Conservation (phyloP, 1,140 invertebrate species). For the Aricia agestis region DNA sequence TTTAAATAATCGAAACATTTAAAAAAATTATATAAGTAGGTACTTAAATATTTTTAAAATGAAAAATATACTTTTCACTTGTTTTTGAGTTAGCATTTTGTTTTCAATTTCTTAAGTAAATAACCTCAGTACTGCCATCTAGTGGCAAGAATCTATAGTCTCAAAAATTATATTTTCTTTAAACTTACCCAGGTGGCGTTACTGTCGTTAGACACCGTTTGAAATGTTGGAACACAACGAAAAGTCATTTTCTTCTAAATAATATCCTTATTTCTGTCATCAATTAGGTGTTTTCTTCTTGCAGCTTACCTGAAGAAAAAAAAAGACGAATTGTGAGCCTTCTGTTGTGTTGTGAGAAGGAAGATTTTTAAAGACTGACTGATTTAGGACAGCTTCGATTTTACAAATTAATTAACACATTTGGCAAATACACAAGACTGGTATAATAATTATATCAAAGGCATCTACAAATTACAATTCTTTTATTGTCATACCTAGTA, state of each 20-base stretch:
- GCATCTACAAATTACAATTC: no score
- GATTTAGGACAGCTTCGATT: not conserved
- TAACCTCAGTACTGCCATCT: conserved; percentile 30
- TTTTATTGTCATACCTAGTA: no score
- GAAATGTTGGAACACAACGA: conserved; percentile 81
- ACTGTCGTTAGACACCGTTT: conserved; percentile 79
- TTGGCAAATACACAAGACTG: no score
- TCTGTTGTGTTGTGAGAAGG: no score
- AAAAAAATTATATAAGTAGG: no score
- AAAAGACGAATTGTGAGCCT: conserved; percentile 24
- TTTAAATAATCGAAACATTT: no score
- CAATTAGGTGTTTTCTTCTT: conserved; percentile 51
- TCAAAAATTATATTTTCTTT: conserved; percentile 22
- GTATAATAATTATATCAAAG: no score
- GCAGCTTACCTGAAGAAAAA: conserved; percentile 74
- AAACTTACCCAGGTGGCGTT: conserved; percentile 81
- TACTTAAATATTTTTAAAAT: no score
- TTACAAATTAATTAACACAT: not conserved
- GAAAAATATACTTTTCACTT: no score
- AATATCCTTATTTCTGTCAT: conserved; percentile 42
- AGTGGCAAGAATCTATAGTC: conserved; percentile 34
- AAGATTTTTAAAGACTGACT: no score
- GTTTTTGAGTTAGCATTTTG: no score
- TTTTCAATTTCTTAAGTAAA: no score
- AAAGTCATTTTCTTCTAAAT: conserved; percentile 75